These are phyloP conservation scores for Actinia tenebrosa DNA, from an alignment of 64 coral and sea anemone genomes.

Conservation along the genomic window DNA sequence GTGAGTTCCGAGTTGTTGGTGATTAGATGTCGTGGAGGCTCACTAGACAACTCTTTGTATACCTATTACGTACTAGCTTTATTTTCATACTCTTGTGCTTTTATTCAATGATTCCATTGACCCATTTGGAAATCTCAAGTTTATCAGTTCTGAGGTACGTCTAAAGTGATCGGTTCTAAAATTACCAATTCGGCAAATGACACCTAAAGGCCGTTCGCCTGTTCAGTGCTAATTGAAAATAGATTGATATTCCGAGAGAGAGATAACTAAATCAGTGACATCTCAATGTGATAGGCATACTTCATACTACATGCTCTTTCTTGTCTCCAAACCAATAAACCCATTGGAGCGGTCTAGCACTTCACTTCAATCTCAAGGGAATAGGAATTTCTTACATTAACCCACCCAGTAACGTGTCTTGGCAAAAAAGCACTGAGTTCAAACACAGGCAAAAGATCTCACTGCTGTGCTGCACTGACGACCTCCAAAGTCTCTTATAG, in stretches of 20 bases:
- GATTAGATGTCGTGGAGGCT: not conserved
- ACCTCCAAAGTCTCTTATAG: not conserved
- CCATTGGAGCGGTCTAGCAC: not conserved
- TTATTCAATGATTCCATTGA: not conserved
- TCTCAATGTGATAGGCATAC: slow-evolving; percentile 2
- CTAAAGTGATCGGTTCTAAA: not conserved
- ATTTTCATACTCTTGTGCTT: not conserved
- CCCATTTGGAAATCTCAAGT: not conserved
- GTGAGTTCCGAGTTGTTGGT: not conserved
- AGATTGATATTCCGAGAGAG: not conserved
- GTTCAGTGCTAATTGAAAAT: slow-evolving; percentile 1
- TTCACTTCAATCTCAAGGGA: not conserved
- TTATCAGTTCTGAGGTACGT: not conserved
- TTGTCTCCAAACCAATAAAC: not conserved
- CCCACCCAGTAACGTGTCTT: not conserved
- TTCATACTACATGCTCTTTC: not conserved
- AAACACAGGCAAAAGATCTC: not conserved
- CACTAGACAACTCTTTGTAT: not conserved
- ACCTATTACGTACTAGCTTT: not conserved
- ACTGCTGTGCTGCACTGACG: too few species aligned
- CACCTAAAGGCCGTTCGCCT: not conserved
- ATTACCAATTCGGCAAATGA: slow-evolving; percentile 5
- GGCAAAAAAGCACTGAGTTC: not conserved
- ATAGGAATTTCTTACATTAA: not conserved
- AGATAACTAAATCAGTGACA: not conserved